Evolutionary conservation across 2,797 vertebrate species (phyloP), one percentile per base, ranked within the genome.

Genomic region (Protosalanx chinensis): DNA sequence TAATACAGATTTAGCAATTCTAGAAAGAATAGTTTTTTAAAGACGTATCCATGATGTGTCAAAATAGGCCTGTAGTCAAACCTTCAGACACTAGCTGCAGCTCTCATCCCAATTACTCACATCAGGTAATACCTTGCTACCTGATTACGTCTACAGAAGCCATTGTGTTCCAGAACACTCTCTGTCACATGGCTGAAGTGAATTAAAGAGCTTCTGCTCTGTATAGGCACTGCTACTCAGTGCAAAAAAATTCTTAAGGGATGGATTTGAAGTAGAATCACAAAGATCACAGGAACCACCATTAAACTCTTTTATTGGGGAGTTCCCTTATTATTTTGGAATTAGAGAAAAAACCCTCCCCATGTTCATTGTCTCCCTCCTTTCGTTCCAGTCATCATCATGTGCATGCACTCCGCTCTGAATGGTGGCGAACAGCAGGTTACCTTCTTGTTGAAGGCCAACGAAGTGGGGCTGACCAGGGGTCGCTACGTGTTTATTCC

Each of bases 401-500:
- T 98, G 93, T 98, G 97, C 87, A 98, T 98, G 96, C 94, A 95
- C 85, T 98, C 95, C 0, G 80, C 91, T 57, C 91, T 98, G 77
- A 67, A 94, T 46, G 95, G 96, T 78, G 96, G 96, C 6, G 82
- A 94, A 64, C 94, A 93, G 67, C 96, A 98, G 80, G 91, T 77
- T 0, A 73, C 60, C 15, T 92, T 98, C 56, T 93, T 99, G 23
- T 90, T 91, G 71, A 95, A 93, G 84, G 96, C 95, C 58, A 91
- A 92, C 8, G 85, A 94, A 77, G 92, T 97, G 94, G 95, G 96
- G 56, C 87, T 98, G 82, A 94, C 95, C 0, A 91, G 90, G 1
- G 96, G 95, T 76, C 91, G 92, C 80, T 97, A 97, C 0, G 88
- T 96, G 82, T 97, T 98, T 53, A 60, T 98, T 74, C 94, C 95